These are phyloP conservation scores for Monodelphis domestica DNA, from an alignment of 2,797 vertebrate genomes.

Conservation along the genomic window DNA sequence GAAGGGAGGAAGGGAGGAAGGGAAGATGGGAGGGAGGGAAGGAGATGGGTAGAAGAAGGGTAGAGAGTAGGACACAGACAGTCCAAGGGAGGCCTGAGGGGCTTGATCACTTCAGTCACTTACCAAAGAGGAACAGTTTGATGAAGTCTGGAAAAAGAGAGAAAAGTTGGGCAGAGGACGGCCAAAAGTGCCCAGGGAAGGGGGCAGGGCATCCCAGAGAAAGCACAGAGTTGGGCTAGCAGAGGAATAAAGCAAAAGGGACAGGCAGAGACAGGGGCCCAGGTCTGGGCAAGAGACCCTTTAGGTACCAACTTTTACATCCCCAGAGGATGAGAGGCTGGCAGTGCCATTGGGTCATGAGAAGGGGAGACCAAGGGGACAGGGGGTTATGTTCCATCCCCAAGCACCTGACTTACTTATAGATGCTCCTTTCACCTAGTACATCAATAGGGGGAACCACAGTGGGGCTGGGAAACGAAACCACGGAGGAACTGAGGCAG, in stretches of 20 bases:
- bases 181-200: slow-evolving; percentile 60
- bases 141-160: slow-evolving; percentile 89
- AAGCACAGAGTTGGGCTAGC: slow-evolving; percentile 75
- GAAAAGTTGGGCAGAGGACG: slow-evolving; percentile 81
- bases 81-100: slow-evolving; percentile 39
- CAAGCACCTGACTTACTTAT: slow-evolving; percentile 87
- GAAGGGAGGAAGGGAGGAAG: background rate
- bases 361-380: slow-evolving; percentile 21
- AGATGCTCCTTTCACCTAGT: slow-evolving; percentile 84
- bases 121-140: slow-evolving; percentile 90
- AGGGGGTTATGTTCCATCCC: background rate
- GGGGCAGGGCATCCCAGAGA: slow-evolving; percentile 42
- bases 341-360: slow-evolving; percentile 46
- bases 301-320: background rate
- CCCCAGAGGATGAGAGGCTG: background rate
- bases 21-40: slow-evolving; percentile 27
- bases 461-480: slow-evolving; percentile 44
- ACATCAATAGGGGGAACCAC: background rate
- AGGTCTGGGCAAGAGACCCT: slow-evolving; percentile 12
- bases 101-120: slow-evolving; percentile 82
- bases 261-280: slow-evolving; percentile 58
- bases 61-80: background rate
- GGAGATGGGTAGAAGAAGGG: no score
- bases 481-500: slow-evolving; percentile 39
- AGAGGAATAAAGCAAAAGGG: slow-evolving; percentile 74